These are phyloP conservation scores for Hyposmocoma kahamanoa DNA, from an alignment of 1,140 invertebrate genomes.

Conservation along the genomic window DNA sequence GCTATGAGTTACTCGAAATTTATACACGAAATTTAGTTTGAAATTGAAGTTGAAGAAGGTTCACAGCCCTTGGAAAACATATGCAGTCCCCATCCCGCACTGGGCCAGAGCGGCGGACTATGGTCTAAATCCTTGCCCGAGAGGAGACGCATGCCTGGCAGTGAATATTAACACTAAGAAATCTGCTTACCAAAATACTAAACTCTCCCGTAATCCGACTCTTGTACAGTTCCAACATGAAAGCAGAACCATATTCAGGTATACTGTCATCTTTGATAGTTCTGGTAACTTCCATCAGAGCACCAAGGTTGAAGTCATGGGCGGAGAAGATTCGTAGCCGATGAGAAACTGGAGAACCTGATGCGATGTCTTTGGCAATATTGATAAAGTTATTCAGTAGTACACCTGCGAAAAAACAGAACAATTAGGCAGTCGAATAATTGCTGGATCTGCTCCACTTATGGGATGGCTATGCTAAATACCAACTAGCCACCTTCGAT, in stretches of 20 bases:
- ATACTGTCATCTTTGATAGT: slow-evolving; percentile 35
- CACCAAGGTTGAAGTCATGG: slow-evolving; percentile 59
- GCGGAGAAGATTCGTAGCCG: slow-evolving; percentile 38
- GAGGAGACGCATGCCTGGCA: background rate
- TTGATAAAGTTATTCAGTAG: slow-evolving; percentile 46
- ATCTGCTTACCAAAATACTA: slow-evolving; percentile 41
- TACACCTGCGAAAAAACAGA: slow-evolving; percentile 37
- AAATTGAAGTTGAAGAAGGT: too few species aligned
- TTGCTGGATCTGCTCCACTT: too few species aligned
- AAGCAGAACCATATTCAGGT: slow-evolving; percentile 51
- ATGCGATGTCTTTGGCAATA: slow-evolving; percentile 30
- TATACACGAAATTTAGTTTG: too few species aligned
- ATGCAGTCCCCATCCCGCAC: background rate
- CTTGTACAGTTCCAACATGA: slow-evolving; percentile 46
- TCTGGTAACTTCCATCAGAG: slow-evolving; percentile 47
- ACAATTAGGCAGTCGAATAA: too few species aligned
- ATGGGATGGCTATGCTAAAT: too few species aligned
- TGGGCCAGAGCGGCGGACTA: too few species aligned
- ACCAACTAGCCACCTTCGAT: too few species aligned
- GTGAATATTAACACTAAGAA: slow-evolving; percentile 1
- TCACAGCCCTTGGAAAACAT: too few species aligned
- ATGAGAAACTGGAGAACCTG: slow-evolving; percentile 30
- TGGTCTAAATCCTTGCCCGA: too few species aligned
- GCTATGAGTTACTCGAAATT: background rate
- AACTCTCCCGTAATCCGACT: slow-evolving; percentile 35